Conservation (phyloP, 1,140 invertebrate species). For the Hycleus cichorii region DNA sequence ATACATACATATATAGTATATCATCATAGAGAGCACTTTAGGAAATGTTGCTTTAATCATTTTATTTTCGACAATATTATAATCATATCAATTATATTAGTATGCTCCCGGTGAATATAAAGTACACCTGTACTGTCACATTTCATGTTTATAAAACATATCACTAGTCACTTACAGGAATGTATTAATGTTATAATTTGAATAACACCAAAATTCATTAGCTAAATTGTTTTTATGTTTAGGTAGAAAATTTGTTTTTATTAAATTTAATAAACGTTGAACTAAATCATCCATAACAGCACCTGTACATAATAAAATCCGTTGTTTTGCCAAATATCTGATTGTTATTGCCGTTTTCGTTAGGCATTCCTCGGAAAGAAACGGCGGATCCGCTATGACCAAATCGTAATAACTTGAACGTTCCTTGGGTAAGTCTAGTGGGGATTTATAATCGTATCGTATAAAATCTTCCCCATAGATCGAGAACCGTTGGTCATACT, state of each 20-base stretch:
- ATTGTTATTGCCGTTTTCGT: conserved; percentile 76
- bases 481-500: conserved; percentile 75
- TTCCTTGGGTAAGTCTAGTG: conserved; percentile 59
- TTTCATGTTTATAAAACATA: conserved; percentile 28
- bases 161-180: conserved; percentile 18
- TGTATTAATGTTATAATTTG: conserved; percentile 70
- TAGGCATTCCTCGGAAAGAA: conserved; percentile 88
- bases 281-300: conserved; percentile 68
- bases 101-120: too few relatives aligned
- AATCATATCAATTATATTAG: too few relatives aligned
- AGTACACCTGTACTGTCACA: not conserved
- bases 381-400: conserved; percentile 90
- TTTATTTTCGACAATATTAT: too few relatives aligned
- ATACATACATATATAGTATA: not conserved
- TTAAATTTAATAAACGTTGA: conserved; percentile 55
- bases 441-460: conserved; percentile 83
- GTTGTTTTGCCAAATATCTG: conserved; percentile 65
- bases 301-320: conserved; percentile 85
- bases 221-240: conserved; percentile 81
- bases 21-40: not conserved
- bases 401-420: conserved; percentile 65
- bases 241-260: conserved; percentile 66
- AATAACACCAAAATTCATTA: conserved; percentile 87
- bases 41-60: too few relatives aligned
- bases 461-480: conserved; percentile 74